A percentile compares a stretch with the other conserved stretches of the same genome.
These are phyloP conservation scores for Eucriotettix oculatus DNA, from an alignment of 2,888 invertebrate species.

Conservation along the genomic window DNA sequence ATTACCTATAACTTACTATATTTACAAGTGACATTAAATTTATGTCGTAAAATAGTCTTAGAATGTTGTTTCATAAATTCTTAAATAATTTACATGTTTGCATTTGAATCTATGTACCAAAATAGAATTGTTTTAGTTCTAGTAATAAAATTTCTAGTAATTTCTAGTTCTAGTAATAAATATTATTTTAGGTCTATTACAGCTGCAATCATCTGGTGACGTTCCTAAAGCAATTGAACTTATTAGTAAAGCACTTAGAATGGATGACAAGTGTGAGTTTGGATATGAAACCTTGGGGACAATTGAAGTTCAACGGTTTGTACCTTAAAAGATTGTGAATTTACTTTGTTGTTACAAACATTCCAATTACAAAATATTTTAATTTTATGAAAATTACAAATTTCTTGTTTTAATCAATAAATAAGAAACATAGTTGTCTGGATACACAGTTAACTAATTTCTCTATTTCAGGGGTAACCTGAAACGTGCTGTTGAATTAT, in stretches of 20 bases:
- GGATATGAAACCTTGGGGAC: slow-evolving; percentile 91
- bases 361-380: background rate
- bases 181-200: slow-evolving; percentile 30
- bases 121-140: background rate
- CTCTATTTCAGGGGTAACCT: slow-evolving; percentile 58
- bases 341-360: background rate
- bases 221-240: slow-evolving; percentile 59
- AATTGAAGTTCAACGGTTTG: slow-evolving; percentile 80
- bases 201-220: slow-evolving; percentile 72
- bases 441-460: background rate
- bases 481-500: slow-evolving; percentile 62
- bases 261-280: slow-evolving; percentile 86
- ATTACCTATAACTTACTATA: no score
- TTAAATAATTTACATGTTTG: no score
- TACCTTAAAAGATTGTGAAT: slow-evolving; percentile 5
- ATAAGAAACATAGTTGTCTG: background rate
- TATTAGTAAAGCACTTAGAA: slow-evolving; percentile 64
- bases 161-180: background rate
- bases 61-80: no score
- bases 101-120: no score
- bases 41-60: no score
- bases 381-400: background rate
- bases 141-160: background rate
- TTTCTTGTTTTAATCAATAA: background rate
- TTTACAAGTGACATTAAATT: no score